A percentile compares a stretch with the other conserved stretches of the same genome.
phyloP scores from a whole-genome alignment of 2,888 invertebrate genomes.

The Idaea dimidiata region DNA sequence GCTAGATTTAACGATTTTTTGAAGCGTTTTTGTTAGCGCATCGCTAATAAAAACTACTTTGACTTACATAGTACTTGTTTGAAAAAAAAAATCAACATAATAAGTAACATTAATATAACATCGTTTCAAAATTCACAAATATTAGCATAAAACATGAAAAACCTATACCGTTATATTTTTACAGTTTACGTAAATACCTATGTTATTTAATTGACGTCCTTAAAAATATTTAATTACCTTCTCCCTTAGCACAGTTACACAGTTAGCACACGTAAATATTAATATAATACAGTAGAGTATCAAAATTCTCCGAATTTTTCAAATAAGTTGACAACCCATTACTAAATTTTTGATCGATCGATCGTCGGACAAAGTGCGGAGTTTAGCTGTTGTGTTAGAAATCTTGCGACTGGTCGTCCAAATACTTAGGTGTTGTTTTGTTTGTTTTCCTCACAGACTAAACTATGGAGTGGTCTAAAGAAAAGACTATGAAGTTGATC shows the following conservation, averaged over 20 bases:
- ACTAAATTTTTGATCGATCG: neutral
- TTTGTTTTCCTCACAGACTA: constrained; percentile 35
- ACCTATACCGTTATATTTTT: too few relatives aligned
- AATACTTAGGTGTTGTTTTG: constrained; percentile 39
- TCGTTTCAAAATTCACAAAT: too few relatives aligned
- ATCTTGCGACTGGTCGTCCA: constrained; percentile 54
- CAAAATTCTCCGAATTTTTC: neutral
- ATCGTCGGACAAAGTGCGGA: constrained; percentile 15
- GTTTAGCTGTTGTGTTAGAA: constrained; percentile 11
- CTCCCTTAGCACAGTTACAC: too few relatives aligned
- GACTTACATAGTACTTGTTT: too few relatives aligned
- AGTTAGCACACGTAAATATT: neutral
- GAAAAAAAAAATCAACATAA: too few relatives aligned
- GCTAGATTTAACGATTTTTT: neutral
- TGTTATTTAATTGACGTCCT: too few relatives aligned
- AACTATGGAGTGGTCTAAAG: constrained; percentile 75
- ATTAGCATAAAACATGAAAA: too few relatives aligned
- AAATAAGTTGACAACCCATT: neutral
- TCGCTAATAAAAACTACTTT: too few relatives aligned
- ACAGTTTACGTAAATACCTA: too few relatives aligned
- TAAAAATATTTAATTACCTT: too few relatives aligned
- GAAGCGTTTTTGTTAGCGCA: too few relatives aligned
- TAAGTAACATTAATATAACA: too few relatives aligned
- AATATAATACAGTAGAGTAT: neutral
- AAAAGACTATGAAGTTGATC: constrained; percentile 69